These are phyloP conservation scores for Hafferia zeledoni DNA, from an alignment of 2,797 vertebrate species.

Conservation along the genomic window DNA sequence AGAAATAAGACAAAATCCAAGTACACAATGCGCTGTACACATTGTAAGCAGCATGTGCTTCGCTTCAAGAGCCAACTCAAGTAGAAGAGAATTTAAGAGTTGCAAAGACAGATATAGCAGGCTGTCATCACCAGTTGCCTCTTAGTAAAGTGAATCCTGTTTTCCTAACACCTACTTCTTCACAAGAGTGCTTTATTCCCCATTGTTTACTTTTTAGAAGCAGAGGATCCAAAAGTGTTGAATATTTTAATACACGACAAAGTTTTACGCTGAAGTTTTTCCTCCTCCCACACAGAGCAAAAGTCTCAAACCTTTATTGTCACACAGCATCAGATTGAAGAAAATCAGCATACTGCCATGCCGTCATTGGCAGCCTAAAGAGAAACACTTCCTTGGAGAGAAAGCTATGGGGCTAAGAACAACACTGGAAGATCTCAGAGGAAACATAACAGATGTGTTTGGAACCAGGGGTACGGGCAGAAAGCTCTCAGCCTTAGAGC, in stretches of 20 bases:
- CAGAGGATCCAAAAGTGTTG: background rate
- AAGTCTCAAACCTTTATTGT: background rate
- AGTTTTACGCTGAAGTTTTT: background rate
- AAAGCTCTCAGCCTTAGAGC: background rate
- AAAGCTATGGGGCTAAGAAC: background rate
- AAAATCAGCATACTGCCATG: background rate
- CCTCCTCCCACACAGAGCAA: background rate
- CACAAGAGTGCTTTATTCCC: constrained; percentile 16
- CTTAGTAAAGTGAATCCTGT: constrained; percentile 15
- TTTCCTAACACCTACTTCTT: constrained; percentile 40
- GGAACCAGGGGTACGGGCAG: background rate
- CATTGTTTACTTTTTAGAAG: constrained; percentile 54
- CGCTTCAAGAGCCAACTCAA: constrained; percentile 6
- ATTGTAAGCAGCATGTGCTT: background rate
- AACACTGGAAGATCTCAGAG: background rate
- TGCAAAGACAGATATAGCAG: constrained; percentile 34
- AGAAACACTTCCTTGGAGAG: background rate
- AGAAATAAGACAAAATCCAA: background rate
- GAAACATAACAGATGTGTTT: background rate
- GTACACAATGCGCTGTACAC: background rate
- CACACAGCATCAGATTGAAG: background rate
- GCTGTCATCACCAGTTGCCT: constrained; percentile 37
- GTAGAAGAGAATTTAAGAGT: constrained; percentile 8
- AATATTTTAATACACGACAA: constrained; percentile 11
- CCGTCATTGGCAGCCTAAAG: background rate